Conservation (phyloP, 64 coral and sea anemone genomes). For the Porites lutea region DNA sequence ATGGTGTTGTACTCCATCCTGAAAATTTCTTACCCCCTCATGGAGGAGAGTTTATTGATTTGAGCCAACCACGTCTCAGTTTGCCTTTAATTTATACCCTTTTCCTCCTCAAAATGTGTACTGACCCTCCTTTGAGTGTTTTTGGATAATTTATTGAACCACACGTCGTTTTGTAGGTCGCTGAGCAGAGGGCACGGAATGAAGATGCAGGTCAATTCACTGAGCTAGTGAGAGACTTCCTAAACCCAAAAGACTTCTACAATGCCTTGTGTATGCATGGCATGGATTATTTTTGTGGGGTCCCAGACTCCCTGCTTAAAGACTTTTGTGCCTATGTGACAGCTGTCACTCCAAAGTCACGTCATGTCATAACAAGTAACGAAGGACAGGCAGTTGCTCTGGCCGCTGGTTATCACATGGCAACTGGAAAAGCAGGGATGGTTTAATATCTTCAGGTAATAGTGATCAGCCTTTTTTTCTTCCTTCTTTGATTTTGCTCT, state of each 20-base stretch:
- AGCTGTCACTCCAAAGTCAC: conserved; percentile 69
- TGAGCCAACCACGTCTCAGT: too few species aligned
- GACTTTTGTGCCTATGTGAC: conserved; percentile 99
- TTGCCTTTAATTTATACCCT: background rate
- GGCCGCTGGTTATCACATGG: conserved; percentile 96
- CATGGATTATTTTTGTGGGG: conserved; percentile 97
- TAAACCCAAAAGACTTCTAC: conserved; percentile 99
- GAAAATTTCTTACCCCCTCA: too few species aligned
- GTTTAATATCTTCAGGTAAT: conserved; percentile 94
- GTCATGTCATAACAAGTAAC: conserved; percentile 92
- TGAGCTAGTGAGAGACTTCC: conserved; percentile 97
- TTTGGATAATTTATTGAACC: too few species aligned
- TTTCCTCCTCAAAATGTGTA: background rate
- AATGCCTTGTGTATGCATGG: conserved; percentile 82
- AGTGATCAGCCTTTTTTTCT: background rate
- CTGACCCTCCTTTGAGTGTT: background rate
- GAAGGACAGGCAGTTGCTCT: conserved; percentile 91
- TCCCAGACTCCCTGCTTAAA: conserved; percentile 96
- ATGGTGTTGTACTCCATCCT: too few species aligned
- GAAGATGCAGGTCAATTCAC: conserved; percentile 95
- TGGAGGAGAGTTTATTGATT: too few species aligned
- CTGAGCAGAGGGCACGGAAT: conserved; percentile 90
- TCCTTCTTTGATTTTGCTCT: too few species aligned
- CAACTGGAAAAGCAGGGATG: conserved; percentile 89
- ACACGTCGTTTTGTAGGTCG: conserved; percentile 36